A percentile compares a stretch with the other conserved stretches of the same genome.
These are phyloP conservation scores for Tetropium fuscum DNA, from an alignment of 2,888 invertebrate species.

Conservation along the genomic window DNA sequence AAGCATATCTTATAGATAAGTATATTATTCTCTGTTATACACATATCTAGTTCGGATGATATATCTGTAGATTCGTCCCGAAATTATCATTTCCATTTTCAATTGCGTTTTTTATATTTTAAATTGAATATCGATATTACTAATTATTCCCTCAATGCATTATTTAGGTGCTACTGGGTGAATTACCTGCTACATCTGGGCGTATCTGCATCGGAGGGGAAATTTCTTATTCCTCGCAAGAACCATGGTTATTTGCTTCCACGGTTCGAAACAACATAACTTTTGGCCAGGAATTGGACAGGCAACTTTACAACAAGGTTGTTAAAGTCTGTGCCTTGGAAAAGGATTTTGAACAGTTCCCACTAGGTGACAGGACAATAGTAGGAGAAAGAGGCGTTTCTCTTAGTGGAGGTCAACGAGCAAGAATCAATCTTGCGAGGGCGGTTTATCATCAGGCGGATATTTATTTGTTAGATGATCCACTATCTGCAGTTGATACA, in stretches of 20 bases:
- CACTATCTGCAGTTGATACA: conserved; percentile 82
- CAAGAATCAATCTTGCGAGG: conserved; percentile 80
- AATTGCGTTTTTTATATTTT: too few relatives aligned
- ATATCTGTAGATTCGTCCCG: too few relatives aligned
- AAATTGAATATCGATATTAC: too few relatives aligned
- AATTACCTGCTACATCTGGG: conserved; percentile 69
- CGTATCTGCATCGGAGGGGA: conserved; percentile 68
- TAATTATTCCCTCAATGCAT: too few relatives aligned
- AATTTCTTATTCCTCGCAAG: conserved; percentile 73
- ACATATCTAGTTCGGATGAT: too few relatives aligned
- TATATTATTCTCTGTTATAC: too few relatives aligned
- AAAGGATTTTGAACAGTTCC: conserved; percentile 74
- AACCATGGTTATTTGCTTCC: conserved; percentile 74
- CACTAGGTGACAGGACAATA: conserved; percentile 65
- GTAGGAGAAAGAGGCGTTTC: conserved; percentile 80
- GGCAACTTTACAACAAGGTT: conserved; percentile 66
- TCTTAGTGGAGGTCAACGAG: conserved; percentile 84
- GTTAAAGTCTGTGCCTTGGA: conserved; percentile 72
- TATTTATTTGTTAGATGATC: conserved; percentile 83
- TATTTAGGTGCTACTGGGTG: conserved; percentile 67
- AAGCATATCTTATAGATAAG: too few relatives aligned
- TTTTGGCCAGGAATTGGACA: conserved; percentile 70
- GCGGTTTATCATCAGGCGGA: conserved; percentile 82
- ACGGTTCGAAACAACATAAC: conserved; percentile 76
- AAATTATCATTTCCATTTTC: too few relatives aligned